Evolutionary conservation across 2,113 vertebrate genomes (phyloP).

Genomic region (Chaenocephalus aceratus): DNA sequence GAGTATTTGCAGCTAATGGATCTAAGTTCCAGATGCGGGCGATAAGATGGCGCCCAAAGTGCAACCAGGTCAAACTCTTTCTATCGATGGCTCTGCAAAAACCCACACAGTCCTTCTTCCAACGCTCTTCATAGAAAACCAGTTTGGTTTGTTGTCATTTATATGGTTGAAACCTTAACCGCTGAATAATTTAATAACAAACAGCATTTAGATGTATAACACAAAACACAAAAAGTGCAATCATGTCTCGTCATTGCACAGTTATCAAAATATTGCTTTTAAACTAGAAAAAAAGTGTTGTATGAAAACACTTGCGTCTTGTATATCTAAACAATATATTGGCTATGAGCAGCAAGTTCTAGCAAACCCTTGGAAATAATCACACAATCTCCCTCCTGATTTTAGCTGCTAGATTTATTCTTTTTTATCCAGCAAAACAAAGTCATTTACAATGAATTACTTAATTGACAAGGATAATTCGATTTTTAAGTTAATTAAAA

Average conservation of each 20-base stretch:
- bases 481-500: neutral
- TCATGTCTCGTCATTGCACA: constrained; percentile 83
- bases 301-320: constrained; percentile 74
- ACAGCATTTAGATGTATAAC: constrained; percentile 90
- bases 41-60: constrained; percentile 58
- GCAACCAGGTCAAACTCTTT: constrained; percentile 66
- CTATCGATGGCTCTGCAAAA: constrained; percentile 46
- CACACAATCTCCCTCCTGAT: constrained; percentile 81
- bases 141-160: constrained; percentile 91
- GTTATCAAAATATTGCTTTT: constrained; percentile 88
- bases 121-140: constrained; percentile 88
- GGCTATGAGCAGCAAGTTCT: constrained; percentile 77
- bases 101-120: constrained; percentile 86
- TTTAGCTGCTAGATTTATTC: constrained; percentile 68
- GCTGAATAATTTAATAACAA: constrained; percentile 90
- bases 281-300: constrained; percentile 83
- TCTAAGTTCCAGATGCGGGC: constrained; percentile 49
- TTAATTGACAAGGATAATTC: neutral
- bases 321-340: constrained; percentile 82
- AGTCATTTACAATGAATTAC: neutral
- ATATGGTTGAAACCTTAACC: constrained; percentile 87
- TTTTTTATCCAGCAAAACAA: constrained; percentile 1
- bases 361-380: constrained; percentile 83
- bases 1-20: constrained; percentile 54
- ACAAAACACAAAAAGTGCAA: constrained; percentile 89